Evolutionary conservation across 2,113 vertebrate genomes (phyloP).

Genomic region (Rhinoderma darwinii): DNA sequence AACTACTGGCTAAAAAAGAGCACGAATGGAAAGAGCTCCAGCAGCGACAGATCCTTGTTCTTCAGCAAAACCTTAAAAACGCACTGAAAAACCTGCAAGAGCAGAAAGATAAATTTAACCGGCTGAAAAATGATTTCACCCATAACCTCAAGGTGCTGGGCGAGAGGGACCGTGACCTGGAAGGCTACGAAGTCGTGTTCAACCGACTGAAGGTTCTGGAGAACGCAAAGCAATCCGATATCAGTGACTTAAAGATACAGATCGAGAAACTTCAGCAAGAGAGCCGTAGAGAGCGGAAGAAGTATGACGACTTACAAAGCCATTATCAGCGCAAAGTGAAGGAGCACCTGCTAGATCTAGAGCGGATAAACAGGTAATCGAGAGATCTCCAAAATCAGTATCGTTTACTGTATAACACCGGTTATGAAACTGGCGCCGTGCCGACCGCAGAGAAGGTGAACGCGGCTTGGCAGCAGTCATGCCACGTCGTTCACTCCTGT

Average conservation of each 20-base stretch:
- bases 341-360: slow-evolving; percentile 73
- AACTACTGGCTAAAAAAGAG: slow-evolving; percentile 74
- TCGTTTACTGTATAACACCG: neutral
- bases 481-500: neutral
- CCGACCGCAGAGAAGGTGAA: neutral
- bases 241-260: slow-evolving; percentile 74
- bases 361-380: slow-evolving; percentile 71
- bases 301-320: slow-evolving; percentile 64
- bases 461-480: neutral
- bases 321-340: slow-evolving; percentile 60
- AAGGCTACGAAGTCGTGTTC: slow-evolving; percentile 70
- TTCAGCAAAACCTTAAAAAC: slow-evolving; percentile 70
- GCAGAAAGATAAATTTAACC: slow-evolving; percentile 65
- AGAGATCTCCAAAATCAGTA: neutral
- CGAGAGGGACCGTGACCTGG: slow-evolving; percentile 78
- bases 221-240: slow-evolving; percentile 70
- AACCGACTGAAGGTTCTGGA: slow-evolving; percentile 66
- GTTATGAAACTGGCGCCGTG: neutral
- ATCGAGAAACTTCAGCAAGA: slow-evolving; percentile 70
- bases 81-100: slow-evolving; percentile 65
- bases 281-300: slow-evolving; percentile 64
- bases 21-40: slow-evolving; percentile 76
- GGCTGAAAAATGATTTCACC: slow-evolving; percentile 77
- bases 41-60: slow-evolving; percentile 63
- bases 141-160: slow-evolving; percentile 79